Evolutionary conservation across 2,797 vertebrate genomes (phyloP), one percentile per base, ranked within the genome.

Genomic region (Sebastes oblongus): DNA sequence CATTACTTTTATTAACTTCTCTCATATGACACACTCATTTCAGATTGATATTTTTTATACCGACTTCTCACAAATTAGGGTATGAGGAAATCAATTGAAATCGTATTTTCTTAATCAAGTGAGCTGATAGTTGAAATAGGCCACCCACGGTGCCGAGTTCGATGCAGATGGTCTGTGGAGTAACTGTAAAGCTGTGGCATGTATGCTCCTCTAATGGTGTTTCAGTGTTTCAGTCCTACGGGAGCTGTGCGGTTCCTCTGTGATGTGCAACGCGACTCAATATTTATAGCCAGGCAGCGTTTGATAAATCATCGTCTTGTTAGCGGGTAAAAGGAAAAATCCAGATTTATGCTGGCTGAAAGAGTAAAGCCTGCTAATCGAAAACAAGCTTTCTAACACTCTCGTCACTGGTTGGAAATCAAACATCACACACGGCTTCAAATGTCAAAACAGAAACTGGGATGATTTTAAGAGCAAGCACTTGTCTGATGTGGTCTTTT

Each of bases 1-100:
- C 89, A 93, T 93, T 92, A 91, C 91, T 93, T 93, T 93, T 92
- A 94, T 93, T 93, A 94, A 92, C 88, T 93, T 89, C 86, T 89
- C 82, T 88, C 74, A 81, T 89, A 86, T 84, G 79, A 76, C 88
- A 81, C 82, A 64, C 75, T 94, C 81, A 86, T 93, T 91, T 89
- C 74, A 89, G 75, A 91, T 92, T 89, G 82, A 89, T 90, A 60
- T 66, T 67, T 83, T 84, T 80, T 25, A 74, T 73, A 78, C 81
- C 4, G 70, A 86, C 81, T 87, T 88, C 75, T 88, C 70, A 59
- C 79, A 91, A 89, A 92, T 94, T 78, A 82, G 77, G 72, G 78
- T 71, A 34, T 25, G 83, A 88, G 84, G 65, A 90, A 91, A 94
- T 94, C 91, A 88, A 91, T 94, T 84, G 74, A 87, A 92, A 91